Percentiles rank a stretch among this genome's conserved stretches.
These are phyloP conservation scores for Conger conger DNA, from an alignment of 2,113 vertebrate species.

Conservation along the genomic window DNA sequence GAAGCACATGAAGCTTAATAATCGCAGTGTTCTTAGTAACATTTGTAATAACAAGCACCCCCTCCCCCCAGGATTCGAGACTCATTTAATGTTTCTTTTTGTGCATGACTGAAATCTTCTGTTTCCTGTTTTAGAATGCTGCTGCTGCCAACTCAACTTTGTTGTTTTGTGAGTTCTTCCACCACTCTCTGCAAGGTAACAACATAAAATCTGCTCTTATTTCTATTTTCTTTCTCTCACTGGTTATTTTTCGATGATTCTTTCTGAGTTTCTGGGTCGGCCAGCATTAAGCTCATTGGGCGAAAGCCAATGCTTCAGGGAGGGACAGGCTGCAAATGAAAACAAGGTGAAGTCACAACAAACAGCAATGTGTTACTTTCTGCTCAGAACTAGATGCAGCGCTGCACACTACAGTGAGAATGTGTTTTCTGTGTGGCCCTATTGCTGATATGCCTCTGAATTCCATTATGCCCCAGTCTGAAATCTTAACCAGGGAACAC, in stretches of 20 bases:
- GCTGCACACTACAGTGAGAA: not conserved
- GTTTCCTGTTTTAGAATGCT: slow-evolving; percentile 15
- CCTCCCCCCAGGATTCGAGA: not conserved
- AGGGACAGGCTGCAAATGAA: not conserved
- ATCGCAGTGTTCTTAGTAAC: not conserved
- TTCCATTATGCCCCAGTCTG: not conserved
- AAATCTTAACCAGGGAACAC: not conserved
- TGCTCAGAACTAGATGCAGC: not conserved
- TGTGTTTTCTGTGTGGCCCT: not conserved
- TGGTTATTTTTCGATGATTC: slow-evolving; percentile 12
- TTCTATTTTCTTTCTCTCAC: not conserved
- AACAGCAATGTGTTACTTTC: slow-evolving; percentile 2
- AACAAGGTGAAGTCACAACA: not conserved
- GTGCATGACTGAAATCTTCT: slow-evolving; percentile 9
- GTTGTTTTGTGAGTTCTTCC: not conserved
- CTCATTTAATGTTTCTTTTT: not conserved
- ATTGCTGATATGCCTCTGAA: not conserved
- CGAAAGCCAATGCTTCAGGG: not conserved
- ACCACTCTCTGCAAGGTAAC: not conserved
- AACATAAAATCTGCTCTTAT: not conserved
- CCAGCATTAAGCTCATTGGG: not conserved
- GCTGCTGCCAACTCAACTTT: not conserved
- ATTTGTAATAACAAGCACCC: not conserved
- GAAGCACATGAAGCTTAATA: not conserved
- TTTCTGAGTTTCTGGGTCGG: not conserved